A percentile compares a stretch with the other conserved stretches of the same genome.
Conservation (phyloP, 92 coral and sea anemone genomes). For the Parazoanthus atlanticus region DNA sequence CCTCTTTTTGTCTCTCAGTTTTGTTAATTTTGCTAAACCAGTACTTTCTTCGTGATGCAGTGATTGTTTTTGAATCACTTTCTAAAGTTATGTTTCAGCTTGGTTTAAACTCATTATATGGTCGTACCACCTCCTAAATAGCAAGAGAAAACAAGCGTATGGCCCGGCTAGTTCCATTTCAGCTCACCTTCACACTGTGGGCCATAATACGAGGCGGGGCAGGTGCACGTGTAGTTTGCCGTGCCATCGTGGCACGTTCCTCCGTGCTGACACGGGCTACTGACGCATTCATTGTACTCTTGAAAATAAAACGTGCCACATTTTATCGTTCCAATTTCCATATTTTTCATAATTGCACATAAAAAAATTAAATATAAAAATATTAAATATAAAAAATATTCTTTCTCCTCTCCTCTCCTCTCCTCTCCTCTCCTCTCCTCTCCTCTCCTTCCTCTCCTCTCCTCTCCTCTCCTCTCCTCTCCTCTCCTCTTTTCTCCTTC, state of each 20-base stretch:
- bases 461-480: no score
- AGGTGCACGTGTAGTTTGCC: constrained; percentile 41
- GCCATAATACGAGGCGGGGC: constrained; percentile 27
- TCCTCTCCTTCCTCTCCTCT: no score
- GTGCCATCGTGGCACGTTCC: constrained; percentile 20
- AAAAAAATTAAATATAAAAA: no score
- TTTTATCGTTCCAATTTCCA: background rate
- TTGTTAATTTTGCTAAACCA: background rate
- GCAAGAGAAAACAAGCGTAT: background rate
- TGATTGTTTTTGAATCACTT: no score
- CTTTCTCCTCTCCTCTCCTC: no score
- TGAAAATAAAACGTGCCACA: background rate
- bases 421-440: no score
- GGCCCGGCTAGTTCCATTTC: background rate
- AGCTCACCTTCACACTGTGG: constrained; percentile 29
- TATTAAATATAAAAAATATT: no score
- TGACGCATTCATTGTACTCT: constrained; percentile 34
- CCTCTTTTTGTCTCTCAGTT: background rate
- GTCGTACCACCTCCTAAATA: background rate
- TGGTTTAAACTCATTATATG: no score
- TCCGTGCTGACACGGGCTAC: constrained; percentile 24
- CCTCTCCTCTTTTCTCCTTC: no score
- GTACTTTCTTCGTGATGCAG: background rate
- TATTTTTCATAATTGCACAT: background rate
- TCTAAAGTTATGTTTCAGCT: background rate